A percentile compares a stretch with the other conserved stretches of the same genome.
These are phyloP conservation scores for Brachionus plicatilis DNA, from an alignment of 1,140 invertebrate genomes.

Conservation along the genomic window DNA sequence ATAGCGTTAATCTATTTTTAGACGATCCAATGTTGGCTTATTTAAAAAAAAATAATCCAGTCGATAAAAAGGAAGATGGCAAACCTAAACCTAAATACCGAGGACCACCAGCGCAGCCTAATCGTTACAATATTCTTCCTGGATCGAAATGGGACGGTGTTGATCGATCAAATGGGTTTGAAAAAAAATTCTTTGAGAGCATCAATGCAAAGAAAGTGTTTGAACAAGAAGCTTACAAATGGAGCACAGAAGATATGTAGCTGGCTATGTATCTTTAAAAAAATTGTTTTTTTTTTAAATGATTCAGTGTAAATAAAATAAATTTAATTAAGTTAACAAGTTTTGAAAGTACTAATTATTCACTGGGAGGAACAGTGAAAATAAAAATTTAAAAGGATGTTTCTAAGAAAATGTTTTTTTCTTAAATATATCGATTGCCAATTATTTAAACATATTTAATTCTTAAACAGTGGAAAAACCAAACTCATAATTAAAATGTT, in stretches of 20 bases:
- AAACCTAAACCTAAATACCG: constrained; percentile 65
- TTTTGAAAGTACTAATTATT: too few species aligned
- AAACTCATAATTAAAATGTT: too few species aligned
- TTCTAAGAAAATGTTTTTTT: too few species aligned
- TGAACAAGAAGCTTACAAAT: constrained; percentile 82
- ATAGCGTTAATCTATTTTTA: neutral
- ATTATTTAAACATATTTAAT: too few species aligned
- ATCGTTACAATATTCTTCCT: constrained; percentile 74
- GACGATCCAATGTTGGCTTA: constrained; percentile 84
- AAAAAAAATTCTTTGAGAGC: constrained; percentile 77
- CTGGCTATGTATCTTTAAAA: neutral
- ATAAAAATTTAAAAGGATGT: too few species aligned
- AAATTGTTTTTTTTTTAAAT: neutral
- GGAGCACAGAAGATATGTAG: constrained; percentile 90
- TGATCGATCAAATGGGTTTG: constrained; percentile 91
- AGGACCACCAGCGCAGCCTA: constrained; percentile 67
- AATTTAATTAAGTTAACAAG: neutral
- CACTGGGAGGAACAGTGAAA: too few species aligned
- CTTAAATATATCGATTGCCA: too few species aligned
- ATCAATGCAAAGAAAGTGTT: constrained; percentile 70
- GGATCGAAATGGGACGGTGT: constrained; percentile 97
- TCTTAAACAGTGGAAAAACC: too few species aligned
- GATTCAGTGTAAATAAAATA: neutral
- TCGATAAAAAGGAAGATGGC: constrained; percentile 54
- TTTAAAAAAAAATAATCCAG: constrained; percentile 68